A percentile compares a stretch with the other conserved stretches of the same genome.
Conservation (phyloP, 2,888 invertebrate species). For the Cylloceria caligata region DNA sequence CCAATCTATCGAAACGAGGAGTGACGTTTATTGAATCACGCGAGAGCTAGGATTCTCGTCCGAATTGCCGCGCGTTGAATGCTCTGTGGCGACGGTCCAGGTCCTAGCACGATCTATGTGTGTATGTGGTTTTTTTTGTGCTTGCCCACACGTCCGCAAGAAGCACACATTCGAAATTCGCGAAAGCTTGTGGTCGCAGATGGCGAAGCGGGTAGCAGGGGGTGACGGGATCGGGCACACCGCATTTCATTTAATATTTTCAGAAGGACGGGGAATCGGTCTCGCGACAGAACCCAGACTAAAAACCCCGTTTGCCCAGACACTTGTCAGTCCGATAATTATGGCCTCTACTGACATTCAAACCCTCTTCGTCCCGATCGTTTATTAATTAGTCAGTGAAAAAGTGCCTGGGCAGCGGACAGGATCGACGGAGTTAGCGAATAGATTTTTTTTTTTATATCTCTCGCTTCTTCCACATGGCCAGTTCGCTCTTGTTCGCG, state of each 20-base stretch:
- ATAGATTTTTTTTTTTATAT: conserved; percentile 58
- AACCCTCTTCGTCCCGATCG: conserved; percentile 49
- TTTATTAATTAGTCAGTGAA: conserved; percentile 70
- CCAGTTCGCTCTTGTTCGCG: conserved; percentile 14
- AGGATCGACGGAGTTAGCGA: conserved; percentile 35
- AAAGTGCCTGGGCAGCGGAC: conserved; percentile 36
- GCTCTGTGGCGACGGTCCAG: conserved; percentile 45
- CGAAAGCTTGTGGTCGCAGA: conserved; percentile 54
- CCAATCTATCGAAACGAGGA: conserved; percentile 73
- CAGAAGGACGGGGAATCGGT: conserved; percentile 34
- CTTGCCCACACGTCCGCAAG: conserved; percentile 60
- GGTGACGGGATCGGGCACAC: conserved; percentile 25
- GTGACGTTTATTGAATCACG: conserved; percentile 78
- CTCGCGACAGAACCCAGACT: conserved; percentile 1
- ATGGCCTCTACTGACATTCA: conserved; percentile 63
- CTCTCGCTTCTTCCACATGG: conserved; percentile 6
- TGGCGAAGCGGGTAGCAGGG: conserved; percentile 16
- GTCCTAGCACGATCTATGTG: conserved; percentile 13
- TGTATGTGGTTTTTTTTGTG: conserved; percentile 16
- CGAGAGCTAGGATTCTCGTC: conserved; percentile 67
- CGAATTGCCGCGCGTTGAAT: conserved; percentile 64
- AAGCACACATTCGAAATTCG: conserved; percentile 42
- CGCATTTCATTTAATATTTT: conserved; percentile 67
- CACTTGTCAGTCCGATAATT: conserved; percentile 65
- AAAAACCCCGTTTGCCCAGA: conserved; percentile 20